phyloP scores from a whole-genome alignment of 2,113 vertebrate genomes.

The Pica pica region DNA sequence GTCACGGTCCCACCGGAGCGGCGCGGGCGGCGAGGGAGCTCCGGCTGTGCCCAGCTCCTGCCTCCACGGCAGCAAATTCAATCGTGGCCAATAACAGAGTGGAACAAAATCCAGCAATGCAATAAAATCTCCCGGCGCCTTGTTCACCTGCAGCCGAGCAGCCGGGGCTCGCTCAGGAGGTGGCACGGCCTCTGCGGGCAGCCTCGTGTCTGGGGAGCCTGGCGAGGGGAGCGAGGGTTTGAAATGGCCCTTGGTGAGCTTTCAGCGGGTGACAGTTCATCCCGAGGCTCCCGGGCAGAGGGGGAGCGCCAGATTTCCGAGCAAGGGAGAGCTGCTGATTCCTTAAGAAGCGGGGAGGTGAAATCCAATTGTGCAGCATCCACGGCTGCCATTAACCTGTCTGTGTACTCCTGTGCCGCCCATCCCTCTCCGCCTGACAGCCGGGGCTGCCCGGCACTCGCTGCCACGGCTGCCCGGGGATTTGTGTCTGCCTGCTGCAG shows the following conservation, averaged over 20 bases:
- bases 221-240: background rate
- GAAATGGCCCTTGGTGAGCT: background rate
- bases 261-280: background rate
- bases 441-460: background rate
- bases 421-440: background rate
- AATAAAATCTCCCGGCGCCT: background rate
- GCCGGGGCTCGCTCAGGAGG: background rate
- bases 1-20: background rate
- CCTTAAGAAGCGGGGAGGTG: constrained; percentile 14
- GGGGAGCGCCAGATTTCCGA: background rate
- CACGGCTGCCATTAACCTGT: constrained; percentile 70
- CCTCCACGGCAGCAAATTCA: background rate
- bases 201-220: background rate
- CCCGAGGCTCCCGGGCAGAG: background rate
- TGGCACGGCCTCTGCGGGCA: background rate
- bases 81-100: constrained; percentile 38
- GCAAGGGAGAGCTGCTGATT: background rate
- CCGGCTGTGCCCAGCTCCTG: background rate
- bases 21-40: background rate
- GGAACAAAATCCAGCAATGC: constrained; percentile 62
- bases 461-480: background rate
- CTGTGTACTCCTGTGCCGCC: constrained; percentile 19
- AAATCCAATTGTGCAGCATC: constrained; percentile 63
- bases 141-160: background rate
- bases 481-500: background rate